Percentiles rank a stretch among this genome's conserved stretches.
These are phyloP conservation scores for Emesis furor DNA, from an alignment of 2,888 invertebrate species.

Conservation along the genomic window DNA sequence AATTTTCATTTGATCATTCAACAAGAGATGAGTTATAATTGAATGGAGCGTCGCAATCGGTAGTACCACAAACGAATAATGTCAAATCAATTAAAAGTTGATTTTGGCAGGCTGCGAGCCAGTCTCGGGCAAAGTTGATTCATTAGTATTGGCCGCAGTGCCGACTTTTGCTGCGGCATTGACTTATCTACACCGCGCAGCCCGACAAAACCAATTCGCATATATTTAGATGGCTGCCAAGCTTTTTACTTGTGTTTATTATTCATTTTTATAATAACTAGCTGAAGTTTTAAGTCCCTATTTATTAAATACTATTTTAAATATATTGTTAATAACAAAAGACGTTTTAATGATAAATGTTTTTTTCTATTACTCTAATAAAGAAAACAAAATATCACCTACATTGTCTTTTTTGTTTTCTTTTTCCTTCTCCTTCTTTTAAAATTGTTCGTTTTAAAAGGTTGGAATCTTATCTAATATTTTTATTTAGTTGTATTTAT, in stretches of 20 bases:
- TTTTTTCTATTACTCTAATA: too few species aligned
- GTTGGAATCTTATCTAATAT: too few species aligned
- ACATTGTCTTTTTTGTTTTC: too few species aligned
- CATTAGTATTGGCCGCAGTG: conserved; percentile 85
- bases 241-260: conserved; percentile 8
- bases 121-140: conserved; percentile 85
- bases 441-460: too few species aligned
- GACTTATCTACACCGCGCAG: conserved; percentile 49
- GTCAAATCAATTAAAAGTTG: conserved; percentile 91
- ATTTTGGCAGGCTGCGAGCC: conserved; percentile 75
- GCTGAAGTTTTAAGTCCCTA: too few species aligned
- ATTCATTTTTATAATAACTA: neutral
- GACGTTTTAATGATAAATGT: too few species aligned
- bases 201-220: conserved; percentile 36
- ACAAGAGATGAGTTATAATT: conserved; percentile 85
- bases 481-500: too few species aligned
- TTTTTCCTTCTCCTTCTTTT: too few species aligned
- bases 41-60: conserved; percentile 87
- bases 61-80: conserved; percentile 81
- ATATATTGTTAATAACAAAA: too few species aligned
- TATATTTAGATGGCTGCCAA: conserved; percentile 37
- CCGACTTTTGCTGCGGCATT: conserved; percentile 66
- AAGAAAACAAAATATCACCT: too few species aligned
- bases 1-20: conserved; percentile 86
- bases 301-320: too few species aligned